Percentiles rank a stretch among this genome's conserved stretches.
Conservation (phyloP, 1,140 invertebrate species). For the Pogonomyrmex barbatus region DNA sequence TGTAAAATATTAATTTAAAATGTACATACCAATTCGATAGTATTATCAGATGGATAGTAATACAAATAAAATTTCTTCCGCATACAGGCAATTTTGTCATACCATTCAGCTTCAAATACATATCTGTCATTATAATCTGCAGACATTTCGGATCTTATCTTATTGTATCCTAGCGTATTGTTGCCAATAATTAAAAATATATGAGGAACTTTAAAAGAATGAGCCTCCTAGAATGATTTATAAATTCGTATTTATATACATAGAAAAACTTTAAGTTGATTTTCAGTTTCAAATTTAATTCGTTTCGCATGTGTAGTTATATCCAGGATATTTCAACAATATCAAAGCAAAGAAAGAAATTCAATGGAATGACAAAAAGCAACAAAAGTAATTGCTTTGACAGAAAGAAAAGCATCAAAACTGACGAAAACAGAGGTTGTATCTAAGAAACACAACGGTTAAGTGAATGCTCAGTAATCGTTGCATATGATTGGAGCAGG, state of each 20-base stretch:
- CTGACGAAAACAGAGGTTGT: too few species aligned
- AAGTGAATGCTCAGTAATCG: too few species aligned
- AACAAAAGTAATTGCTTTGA: neutral
- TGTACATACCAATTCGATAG: conserved; percentile 90
- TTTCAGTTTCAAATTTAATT: neutral
- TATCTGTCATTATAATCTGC: conserved; percentile 77
- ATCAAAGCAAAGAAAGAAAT: neutral
- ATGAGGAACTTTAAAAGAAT: neutral
- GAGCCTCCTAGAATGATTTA: neutral
- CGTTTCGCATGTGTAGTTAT: neutral
- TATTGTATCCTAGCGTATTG: neutral
- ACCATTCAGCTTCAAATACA: conserved; percentile 93
- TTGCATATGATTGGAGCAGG: too few species aligned
- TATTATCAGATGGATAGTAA: conserved; percentile 91
- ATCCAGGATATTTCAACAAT: neutral
- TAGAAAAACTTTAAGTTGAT: neutral
- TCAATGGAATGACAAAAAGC: neutral
- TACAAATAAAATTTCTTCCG: conserved; percentile 91
- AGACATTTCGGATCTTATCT: conserved; percentile 70
- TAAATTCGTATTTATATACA: conserved; percentile 3
- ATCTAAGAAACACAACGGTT: too few species aligned
- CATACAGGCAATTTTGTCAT: conserved; percentile 91
- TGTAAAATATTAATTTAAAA: conserved; percentile 11
- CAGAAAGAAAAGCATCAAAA: neutral
- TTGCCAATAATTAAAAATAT: neutral